These are phyloP conservation scores for Coregonus sp. DNA, from an alignment of 2,797 vertebrate genomes.

Conservation along the genomic window DNA sequence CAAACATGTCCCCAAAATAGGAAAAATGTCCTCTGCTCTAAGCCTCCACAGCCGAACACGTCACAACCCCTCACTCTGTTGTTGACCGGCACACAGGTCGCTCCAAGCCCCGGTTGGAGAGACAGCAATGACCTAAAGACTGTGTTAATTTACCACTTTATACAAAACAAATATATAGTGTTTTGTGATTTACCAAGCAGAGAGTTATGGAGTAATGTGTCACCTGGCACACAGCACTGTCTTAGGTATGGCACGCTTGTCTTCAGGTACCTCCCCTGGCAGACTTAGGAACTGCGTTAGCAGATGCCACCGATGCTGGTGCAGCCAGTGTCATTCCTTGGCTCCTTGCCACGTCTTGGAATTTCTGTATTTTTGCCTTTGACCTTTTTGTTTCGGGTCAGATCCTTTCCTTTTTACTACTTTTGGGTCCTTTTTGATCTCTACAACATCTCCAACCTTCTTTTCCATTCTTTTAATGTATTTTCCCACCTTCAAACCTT, in stretches of 20 bases:
- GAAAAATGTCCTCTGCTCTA: too few species aligned
- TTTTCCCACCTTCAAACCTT: neutral
- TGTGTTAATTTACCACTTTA: neutral
- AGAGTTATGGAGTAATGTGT: neutral
- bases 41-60: constrained; percentile 50
- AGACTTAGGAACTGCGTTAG: constrained; percentile 51
- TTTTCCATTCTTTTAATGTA: neutral
- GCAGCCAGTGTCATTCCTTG: constrained; percentile 43
- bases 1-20: too few species aligned
- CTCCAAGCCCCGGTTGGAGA: constrained; percentile 46
- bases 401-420: neutral
- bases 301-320: constrained; percentile 57
- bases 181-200: neutral
- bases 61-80: constrained; percentile 63
- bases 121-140: neutral
- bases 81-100: constrained; percentile 55
- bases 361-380: constrained; percentile 28
- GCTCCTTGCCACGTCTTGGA: constrained; percentile 5
- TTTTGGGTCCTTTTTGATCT: constrained; percentile 27
- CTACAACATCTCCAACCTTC: neutral
- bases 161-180: neutral
- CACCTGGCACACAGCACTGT: constrained; percentile 62
- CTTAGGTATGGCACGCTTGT: constrained; percentile 47
- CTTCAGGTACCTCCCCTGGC: constrained; percentile 59
- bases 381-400: constrained; percentile 32